These are phyloP conservation scores for Aphaenogaster ashmeadi DNA, from an alignment of 1,140 invertebrate genomes.

Conservation along the genomic window DNA sequence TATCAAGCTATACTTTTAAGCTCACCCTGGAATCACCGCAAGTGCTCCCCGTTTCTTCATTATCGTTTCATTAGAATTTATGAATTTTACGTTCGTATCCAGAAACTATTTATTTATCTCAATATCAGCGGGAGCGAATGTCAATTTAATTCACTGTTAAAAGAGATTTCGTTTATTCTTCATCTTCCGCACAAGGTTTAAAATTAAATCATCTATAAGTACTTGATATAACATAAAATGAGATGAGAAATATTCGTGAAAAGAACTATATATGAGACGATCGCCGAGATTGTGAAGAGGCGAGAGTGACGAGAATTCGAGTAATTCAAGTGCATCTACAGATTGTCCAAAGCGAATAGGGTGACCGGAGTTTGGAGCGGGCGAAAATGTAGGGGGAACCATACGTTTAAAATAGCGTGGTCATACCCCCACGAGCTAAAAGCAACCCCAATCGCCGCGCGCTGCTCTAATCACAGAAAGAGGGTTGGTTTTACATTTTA, in stretches of 20 bases:
- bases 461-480: conserved; percentile 85
- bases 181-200: neutral
- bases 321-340: conserved; percentile 75
- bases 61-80: conserved; percentile 81
- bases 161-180: neutral
- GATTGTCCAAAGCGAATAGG: conserved; percentile 81
- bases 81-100: conserved; percentile 53
- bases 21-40: conserved; percentile 83
- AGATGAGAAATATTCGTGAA: conserved; percentile 68
- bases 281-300: conserved; percentile 75
- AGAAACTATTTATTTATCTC: neutral
- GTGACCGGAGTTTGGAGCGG: conserved; percentile 64
- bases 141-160: neutral
- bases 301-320: conserved; percentile 62
- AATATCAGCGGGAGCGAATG: neutral
- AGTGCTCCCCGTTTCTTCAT: conserved; percentile 75
- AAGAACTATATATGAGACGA: conserved; percentile 76
- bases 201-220: conserved; percentile 13
- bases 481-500: conserved; percentile 84
- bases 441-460: conserved; percentile 80
- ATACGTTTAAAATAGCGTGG: conserved; percentile 84
- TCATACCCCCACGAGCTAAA: conserved; percentile 67
- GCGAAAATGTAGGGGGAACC: conserved; percentile 72
- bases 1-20: conserved; percentile 84
- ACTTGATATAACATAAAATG: neutral